These are phyloP conservation scores for Ophonus ardosiacus DNA, from an alignment of 2,888 invertebrate species.

Conservation along the genomic window DNA sequence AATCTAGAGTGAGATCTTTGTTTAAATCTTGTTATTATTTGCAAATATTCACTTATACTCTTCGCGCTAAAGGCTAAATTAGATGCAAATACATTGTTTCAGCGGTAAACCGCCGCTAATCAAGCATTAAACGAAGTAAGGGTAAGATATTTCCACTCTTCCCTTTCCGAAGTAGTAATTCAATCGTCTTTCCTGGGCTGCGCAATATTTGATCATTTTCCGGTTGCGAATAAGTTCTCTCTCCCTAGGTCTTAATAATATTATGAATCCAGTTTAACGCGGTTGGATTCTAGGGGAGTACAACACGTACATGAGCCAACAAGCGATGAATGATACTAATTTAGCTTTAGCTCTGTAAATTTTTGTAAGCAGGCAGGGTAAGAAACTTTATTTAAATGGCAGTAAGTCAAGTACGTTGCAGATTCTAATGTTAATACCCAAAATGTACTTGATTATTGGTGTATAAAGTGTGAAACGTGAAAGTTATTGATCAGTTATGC, in stretches of 20 bases:
- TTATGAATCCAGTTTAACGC: conserved; percentile 62
- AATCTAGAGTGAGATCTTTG: no score
- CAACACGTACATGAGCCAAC: conserved; percentile 3
- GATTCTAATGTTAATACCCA: no score
- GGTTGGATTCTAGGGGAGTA: conserved; percentile 28
- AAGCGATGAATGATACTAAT: conserved; percentile 34
- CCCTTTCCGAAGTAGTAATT: not conserved
- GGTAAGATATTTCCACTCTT: not conserved
- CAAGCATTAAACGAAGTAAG: not conserved
- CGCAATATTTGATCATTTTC: conserved; percentile 60
- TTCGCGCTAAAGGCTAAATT: not conserved
- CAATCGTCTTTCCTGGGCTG: conserved; percentile 3
- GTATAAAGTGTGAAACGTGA: no score
- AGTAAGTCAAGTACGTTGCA: no score
- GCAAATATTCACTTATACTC: no score
- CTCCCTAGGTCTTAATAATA: conserved; percentile 57
- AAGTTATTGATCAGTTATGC: no score
- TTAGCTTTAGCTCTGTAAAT: not conserved
- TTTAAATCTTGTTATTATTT: no score
- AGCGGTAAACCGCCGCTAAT: not conserved
- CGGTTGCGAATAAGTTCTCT: conserved; percentile 55
- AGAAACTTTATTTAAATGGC: not conserved
- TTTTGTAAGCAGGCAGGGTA: not conserved
- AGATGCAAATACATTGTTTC: not conserved
- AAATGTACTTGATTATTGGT: no score